phyloP scores from a whole-genome alignment of 1,140 invertebrate genomes.

The Aphelenchoides fujianensis region DNA sequence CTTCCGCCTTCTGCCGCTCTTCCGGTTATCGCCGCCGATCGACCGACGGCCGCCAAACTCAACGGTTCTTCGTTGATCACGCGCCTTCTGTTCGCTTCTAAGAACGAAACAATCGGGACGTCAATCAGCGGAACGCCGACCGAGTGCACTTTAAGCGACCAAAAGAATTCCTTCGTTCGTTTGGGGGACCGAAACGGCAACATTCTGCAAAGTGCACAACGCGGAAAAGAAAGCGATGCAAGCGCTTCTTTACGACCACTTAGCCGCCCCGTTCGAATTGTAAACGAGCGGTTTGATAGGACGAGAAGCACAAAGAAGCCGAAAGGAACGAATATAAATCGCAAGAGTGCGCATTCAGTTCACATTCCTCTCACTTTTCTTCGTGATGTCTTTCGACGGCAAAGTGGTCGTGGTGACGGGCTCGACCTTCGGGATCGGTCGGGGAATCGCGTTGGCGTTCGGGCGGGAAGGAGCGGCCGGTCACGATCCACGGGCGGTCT shows the following conservation, averaged over 20 bases:
- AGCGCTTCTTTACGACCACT: neutral
- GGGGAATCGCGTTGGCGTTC: neutral
- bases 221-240: neutral
- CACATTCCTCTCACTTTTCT: too few species aligned
- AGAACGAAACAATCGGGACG: too few species aligned
- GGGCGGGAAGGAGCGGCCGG: neutral
- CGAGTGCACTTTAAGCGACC: too few species aligned
- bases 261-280: neutral
- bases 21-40: too few species aligned
- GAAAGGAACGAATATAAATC: neutral
- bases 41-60: too few species aligned
- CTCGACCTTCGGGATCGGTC: neutral
- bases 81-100: too few species aligned
- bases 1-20: too few species aligned
- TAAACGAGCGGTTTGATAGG: neutral
- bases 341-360: neutral
- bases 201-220: neutral
- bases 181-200: too few species aligned
- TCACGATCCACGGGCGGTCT: neutral
- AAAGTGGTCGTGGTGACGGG: conserved; percentile 14
- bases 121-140: too few species aligned
- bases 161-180: too few species aligned
- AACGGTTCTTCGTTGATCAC: too few species aligned
- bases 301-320: neutral
- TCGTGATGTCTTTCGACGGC: conserved; percentile 3